phyloP scores from a whole-genome alignment of 1,140 invertebrate species.

The Drosophila grimshawi region DNA sequence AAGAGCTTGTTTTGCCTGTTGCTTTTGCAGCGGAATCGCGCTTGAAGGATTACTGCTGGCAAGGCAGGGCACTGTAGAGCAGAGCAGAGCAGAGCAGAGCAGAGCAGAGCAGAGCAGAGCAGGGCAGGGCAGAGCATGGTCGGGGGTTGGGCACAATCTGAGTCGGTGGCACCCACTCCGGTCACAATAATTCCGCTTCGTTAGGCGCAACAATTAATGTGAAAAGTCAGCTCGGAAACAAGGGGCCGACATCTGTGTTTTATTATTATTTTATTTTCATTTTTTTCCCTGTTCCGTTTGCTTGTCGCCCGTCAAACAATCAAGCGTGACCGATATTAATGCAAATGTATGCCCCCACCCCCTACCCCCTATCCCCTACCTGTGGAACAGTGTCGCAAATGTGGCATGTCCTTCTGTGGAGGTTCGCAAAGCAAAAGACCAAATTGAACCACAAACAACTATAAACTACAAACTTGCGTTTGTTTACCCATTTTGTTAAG shows the following conservation, averaged over 20 bases:
- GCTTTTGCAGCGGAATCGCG: slow-evolving; percentile 66
- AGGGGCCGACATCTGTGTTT: slow-evolving; percentile 1
- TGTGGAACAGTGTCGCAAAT: slow-evolving; percentile 16
- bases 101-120: too few species aligned
- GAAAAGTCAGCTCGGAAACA: slow-evolving; percentile 3
- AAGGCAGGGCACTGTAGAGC: not conserved
- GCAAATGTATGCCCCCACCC: slow-evolving; percentile 40
- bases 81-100: too few species aligned
- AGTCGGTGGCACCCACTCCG: slow-evolving; percentile 11
- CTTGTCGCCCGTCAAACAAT: slow-evolving; percentile 57
- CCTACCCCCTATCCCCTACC: not conserved
- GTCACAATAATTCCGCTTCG: slow-evolving; percentile 70
- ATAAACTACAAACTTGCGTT: slow-evolving; percentile 29
- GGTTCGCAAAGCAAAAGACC: slow-evolving; percentile 1
- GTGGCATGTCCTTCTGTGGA: slow-evolving; percentile 50
- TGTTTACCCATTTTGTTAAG: slow-evolving; percentile 50
- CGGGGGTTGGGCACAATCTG: not conserved
- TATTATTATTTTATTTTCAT: too few species aligned
- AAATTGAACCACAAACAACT: slow-evolving; percentile 19
- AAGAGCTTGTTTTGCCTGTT: slow-evolving; percentile 37
- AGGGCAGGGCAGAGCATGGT: too few species aligned
- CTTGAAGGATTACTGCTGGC: slow-evolving; percentile 65
- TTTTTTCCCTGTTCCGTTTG: slow-evolving; percentile 13
- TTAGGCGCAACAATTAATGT: slow-evolving; percentile 75
- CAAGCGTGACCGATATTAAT: slow-evolving; percentile 75